Percentiles rank a stretch among this genome's conserved stretches.
phyloP scores from a whole-genome alignment of 2,888 invertebrate genomes.

The Scaptomyza reducta region DNA sequence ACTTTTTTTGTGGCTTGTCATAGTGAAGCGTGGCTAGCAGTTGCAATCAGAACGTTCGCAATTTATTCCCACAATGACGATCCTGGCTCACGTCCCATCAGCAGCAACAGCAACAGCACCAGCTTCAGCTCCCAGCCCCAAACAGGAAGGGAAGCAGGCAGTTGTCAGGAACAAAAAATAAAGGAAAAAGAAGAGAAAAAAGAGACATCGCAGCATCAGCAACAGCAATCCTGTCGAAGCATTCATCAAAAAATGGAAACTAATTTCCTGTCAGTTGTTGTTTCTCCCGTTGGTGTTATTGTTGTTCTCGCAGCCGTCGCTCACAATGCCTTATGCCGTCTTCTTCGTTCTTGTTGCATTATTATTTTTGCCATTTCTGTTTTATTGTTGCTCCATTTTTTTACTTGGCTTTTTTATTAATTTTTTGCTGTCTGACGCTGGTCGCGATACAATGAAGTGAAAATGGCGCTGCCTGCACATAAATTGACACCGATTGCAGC shows the following conservation, averaged over 20 bases:
- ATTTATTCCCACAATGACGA: slow-evolving; percentile 77
- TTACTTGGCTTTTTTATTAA: slow-evolving; percentile 76
- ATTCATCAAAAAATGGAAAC: slow-evolving; percentile 84
- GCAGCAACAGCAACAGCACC: no score
- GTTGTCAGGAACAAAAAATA: slow-evolving; percentile 24
- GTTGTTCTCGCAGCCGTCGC: slow-evolving; percentile 42
- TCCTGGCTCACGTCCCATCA: slow-evolving; percentile 49
- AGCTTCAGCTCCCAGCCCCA: slow-evolving; percentile 32
- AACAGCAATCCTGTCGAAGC: slow-evolving; percentile 82
- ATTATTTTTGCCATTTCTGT: slow-evolving; percentile 67
- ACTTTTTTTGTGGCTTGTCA: slow-evolving; percentile 45
- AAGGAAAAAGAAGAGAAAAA: slow-evolving; percentile 29
- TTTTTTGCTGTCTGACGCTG: slow-evolving; percentile 79
- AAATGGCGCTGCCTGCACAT: slow-evolving; percentile 80
- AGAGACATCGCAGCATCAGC: slow-evolving; percentile 58
- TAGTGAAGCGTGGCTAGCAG: slow-evolving; percentile 78
- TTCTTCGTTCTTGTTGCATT: slow-evolving; percentile 53
- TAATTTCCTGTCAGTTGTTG: slow-evolving; percentile 84
- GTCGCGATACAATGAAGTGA: slow-evolving; percentile 79
- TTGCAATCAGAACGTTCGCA: slow-evolving; percentile 77
- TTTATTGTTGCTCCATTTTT: slow-evolving; percentile 79
- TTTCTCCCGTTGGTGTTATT: slow-evolving; percentile 66
- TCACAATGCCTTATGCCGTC: slow-evolving; percentile 75
- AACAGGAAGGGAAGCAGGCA: slow-evolving; percentile 49
- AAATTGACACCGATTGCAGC: slow-evolving; percentile 79